phyloP scores from a whole-genome alignment of 2,113 vertebrate genomes.

The Rhabdornis inornatus region DNA sequence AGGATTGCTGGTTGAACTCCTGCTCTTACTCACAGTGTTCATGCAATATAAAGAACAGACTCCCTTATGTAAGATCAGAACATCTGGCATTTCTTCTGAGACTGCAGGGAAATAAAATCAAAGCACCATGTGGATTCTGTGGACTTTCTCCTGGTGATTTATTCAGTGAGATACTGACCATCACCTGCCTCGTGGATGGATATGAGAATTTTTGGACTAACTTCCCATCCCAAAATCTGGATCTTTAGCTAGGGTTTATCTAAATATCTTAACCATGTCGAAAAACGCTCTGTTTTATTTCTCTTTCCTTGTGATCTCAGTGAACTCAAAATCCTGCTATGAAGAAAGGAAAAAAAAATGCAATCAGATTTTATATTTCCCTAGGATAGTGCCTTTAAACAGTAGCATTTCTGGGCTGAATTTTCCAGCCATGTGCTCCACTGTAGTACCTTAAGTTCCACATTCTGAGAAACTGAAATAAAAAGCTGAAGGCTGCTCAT shows the following conservation, averaged over 20 bases:
- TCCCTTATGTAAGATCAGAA: background rate
- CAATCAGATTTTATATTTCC: background rate
- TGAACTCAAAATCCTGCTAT: background rate
- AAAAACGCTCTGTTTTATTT: background rate
- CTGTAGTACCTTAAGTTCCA: constrained; percentile 34
- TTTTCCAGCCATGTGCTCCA: constrained; percentile 46
- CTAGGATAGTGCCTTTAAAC: background rate
- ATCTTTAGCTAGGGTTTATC: background rate
- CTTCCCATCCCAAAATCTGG: background rate
- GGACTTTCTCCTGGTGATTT: background rate
- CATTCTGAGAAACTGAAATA: constrained; percentile 37
- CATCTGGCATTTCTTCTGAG: background rate
- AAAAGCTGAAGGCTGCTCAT: constrained; percentile 51
- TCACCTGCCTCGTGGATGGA: background rate
- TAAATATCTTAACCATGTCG: background rate
- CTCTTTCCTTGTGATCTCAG: background rate
- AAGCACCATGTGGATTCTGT: background rate
- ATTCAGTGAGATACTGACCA: background rate
- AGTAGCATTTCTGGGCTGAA: background rate
- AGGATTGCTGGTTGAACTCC: background rate
- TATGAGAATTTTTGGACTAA: background rate
- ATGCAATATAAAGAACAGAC: accelerated
- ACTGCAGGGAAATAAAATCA: background rate
- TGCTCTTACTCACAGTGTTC: background rate
- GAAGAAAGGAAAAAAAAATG: background rate